phyloP scores from a whole-genome alignment of 2,797 vertebrate species.

The Petrocephalus sullivani region DNA sequence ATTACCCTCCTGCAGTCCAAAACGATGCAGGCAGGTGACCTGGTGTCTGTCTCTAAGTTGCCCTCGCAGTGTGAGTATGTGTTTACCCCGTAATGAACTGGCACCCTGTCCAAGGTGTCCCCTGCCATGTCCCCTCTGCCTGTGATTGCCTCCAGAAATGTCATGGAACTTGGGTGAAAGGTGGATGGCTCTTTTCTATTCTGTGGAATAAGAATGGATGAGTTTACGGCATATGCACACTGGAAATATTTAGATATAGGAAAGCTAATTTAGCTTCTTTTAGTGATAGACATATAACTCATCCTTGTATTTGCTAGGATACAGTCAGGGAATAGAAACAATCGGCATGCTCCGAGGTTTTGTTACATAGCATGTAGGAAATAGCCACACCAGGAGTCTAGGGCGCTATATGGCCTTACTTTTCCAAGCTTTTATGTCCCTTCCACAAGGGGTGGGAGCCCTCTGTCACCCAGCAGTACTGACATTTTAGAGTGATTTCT shows the following conservation, averaged over 20 bases:
- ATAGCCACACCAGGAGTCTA: not conserved
- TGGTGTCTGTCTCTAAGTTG: not conserved
- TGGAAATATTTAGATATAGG: not conserved
- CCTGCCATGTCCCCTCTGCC: not conserved
- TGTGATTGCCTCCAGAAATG: not conserved
- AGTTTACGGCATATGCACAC: not conserved
- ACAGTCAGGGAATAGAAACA: not conserved
- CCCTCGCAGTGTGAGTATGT: not conserved
- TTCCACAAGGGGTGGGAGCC: too few species aligned
- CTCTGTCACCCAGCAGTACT: not conserved
- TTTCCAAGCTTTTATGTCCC: not conserved
- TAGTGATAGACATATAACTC: not conserved
- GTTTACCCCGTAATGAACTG: not conserved
- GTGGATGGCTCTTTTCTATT: not conserved
- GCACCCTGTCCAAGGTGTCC: not conserved
- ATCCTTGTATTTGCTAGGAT: slow-evolving; percentile 1
- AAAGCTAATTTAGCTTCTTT: not conserved
- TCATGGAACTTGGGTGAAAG: not conserved
- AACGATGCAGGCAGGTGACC: not conserved
- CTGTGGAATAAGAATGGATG: not conserved
- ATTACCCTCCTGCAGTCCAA: not conserved
- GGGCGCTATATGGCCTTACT: not conserved
- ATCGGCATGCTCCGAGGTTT: not conserved
- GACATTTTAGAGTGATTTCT: not conserved
- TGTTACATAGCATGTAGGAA: not conserved